Evolutionary conservation across 2,888 invertebrate genomes (phyloP).

Genomic region (Heteromyza rotundicornis): DNA sequence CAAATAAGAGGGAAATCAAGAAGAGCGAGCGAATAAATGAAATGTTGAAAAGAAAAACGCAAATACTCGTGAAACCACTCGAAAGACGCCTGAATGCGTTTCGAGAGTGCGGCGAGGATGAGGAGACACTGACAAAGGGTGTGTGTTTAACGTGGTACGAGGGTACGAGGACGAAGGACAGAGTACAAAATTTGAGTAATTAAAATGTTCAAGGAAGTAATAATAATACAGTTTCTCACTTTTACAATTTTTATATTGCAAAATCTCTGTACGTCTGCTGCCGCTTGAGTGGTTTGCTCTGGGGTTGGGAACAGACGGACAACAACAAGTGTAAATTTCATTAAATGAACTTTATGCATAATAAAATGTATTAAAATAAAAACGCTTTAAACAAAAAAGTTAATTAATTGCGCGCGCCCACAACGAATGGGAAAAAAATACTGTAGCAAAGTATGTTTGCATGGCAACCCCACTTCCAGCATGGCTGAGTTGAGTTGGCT

Average conservation of each 20-base stretch:
- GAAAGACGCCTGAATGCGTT: constrained; percentile 10
- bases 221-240: neutral
- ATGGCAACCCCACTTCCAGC: neutral
- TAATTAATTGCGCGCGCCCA: constrained; percentile 2
- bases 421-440: constrained; percentile 26
- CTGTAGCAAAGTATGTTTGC: neutral
- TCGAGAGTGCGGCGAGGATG: constrained; percentile 2
- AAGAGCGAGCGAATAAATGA: neutral
- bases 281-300: no score
- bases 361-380: neutral
- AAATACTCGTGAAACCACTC: constrained; percentile 8
- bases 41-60: neutral
- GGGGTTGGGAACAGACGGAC: no score
- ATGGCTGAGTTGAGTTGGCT: neutral
- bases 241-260: no score
- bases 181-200: constrained; percentile 21
- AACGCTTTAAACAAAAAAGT: constrained; percentile 1
- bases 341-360: constrained; percentile 31
- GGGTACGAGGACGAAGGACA: neutral
- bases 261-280: no score
- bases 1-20: constrained; percentile 44
- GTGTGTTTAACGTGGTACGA: neutral
- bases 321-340: neutral
- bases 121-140: neutral
- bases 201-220: neutral